phyloP scores from a whole-genome alignment of 2,113 vertebrate species.

The Tetraodon nigroviridis region DNA sequence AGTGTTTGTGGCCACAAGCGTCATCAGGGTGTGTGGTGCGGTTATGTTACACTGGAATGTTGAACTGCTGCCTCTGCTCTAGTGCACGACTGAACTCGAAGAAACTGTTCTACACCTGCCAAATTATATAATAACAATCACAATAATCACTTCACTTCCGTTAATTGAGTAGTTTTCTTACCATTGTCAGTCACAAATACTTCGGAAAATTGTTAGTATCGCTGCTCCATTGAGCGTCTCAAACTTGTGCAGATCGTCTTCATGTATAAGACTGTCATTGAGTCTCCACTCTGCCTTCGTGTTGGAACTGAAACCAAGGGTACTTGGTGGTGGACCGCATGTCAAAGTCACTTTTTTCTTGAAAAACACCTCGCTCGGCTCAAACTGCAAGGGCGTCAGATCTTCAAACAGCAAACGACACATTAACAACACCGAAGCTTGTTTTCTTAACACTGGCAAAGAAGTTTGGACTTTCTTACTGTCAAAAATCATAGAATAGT shows the following conservation, averaged over 20 bases:
- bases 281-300: slow-evolving; percentile 15
- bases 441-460: background rate
- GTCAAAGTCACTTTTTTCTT: rapidly evolving
- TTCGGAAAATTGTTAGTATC: background rate
- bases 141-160: background rate
- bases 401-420: slow-evolving; percentile 14
- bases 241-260: background rate
- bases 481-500: background rate
- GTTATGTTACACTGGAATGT: background rate
- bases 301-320: background rate
- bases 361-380: background rate
- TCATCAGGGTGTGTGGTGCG: background rate
- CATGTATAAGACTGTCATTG: rapidly evolving
- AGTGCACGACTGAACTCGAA: background rate
- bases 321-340: slow-evolving; percentile 6
- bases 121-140: background rate
- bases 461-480: slow-evolving; percentile 23
- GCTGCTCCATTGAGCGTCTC: rapidly evolving
- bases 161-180: slow-evolving; percentile 11
- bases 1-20: too few species aligned
- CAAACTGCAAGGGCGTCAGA: rapidly evolving
- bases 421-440: background rate
- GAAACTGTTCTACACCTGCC: background rate
- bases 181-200: slow-evolving; percentile 9
- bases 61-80: background rate